These are phyloP conservation scores for Thaumetopoea pityocampa DNA, from an alignment of 1,140 invertebrate genomes.

Conservation along the genomic window DNA sequence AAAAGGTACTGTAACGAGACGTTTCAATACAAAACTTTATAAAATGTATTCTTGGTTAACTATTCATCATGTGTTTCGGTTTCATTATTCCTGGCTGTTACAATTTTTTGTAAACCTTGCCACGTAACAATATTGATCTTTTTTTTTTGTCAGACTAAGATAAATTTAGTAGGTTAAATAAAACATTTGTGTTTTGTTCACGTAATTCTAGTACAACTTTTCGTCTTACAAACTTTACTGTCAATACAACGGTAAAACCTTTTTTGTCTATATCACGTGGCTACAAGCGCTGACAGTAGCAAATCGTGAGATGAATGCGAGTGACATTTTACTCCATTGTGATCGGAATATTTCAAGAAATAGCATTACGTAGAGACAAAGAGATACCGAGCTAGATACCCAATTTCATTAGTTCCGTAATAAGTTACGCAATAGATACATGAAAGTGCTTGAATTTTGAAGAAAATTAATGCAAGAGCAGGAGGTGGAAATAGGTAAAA, in stretches of 20 bases:
- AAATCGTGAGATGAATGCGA: slow-evolving; percentile 12
- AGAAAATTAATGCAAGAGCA: slow-evolving; percentile 17
- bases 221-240: too few species aligned
- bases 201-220: too few species aligned
- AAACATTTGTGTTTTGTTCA: too few species aligned
- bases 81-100: too few species aligned
- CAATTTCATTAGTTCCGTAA: slow-evolving; percentile 28
- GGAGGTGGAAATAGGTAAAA: slow-evolving; percentile 26
- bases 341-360: slow-evolving; percentile 9
- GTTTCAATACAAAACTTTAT: too few species aligned
- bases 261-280: slow-evolving; percentile 10
- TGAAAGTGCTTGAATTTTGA: slow-evolving; percentile 4
- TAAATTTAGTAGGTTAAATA: too few species aligned
- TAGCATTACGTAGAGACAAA: slow-evolving; percentile 6
- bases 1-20: too few species aligned
- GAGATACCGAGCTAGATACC: slow-evolving; percentile 11
- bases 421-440: slow-evolving; percentile 22
- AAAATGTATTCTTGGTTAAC: too few species aligned
- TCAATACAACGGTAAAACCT: slow-evolving; percentile 9
- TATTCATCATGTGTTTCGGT: too few species aligned
- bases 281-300: slow-evolving; percentile 8
- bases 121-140: too few species aligned
- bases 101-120: too few species aligned
- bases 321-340: slow-evolving; percentile 9
- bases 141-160: too few species aligned